Evolutionary conservation across 2,113 vertebrate genomes (phyloP).

Genomic region (Prinia subflava): DNA sequence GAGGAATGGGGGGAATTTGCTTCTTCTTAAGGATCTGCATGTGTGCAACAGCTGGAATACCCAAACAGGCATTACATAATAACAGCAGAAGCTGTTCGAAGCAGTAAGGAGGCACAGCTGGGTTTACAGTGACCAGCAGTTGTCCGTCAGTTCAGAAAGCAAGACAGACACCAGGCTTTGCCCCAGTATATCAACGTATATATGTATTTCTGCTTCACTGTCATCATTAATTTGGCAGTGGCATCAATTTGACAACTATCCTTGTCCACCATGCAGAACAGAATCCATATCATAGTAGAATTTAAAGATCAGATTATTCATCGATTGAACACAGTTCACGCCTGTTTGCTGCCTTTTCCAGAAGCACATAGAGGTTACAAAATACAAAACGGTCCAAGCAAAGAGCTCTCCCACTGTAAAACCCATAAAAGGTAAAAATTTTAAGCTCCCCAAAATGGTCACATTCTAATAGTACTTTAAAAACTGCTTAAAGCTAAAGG

Average conservation of each 20-base stretch:
- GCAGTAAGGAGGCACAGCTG: background rate
- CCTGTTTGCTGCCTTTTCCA: background rate
- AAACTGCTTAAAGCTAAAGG: background rate
- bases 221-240: background rate
- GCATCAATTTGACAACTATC: background rate
- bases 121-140: background rate
- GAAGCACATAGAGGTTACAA: background rate
- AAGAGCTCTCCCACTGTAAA: background rate
- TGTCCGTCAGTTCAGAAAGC: background rate
- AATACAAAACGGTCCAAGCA: background rate
- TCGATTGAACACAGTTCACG: background rate
- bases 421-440: background rate
- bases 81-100: background rate
- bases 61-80: background rate
- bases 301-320: background rate
- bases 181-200: background rate
- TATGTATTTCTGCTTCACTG: background rate
- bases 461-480: background rate
- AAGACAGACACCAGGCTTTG: background rate
- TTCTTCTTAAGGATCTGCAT: background rate
- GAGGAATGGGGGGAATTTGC: background rate
- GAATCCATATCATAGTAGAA: background rate
- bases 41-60: constrained; percentile 33
- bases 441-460: background rate
- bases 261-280: background rate